Evolutionary conservation across 2,113 vertebrate species (phyloP), one percentile per base, ranked within the genome.

Genomic region (Thunnus maccoyii): DNA sequence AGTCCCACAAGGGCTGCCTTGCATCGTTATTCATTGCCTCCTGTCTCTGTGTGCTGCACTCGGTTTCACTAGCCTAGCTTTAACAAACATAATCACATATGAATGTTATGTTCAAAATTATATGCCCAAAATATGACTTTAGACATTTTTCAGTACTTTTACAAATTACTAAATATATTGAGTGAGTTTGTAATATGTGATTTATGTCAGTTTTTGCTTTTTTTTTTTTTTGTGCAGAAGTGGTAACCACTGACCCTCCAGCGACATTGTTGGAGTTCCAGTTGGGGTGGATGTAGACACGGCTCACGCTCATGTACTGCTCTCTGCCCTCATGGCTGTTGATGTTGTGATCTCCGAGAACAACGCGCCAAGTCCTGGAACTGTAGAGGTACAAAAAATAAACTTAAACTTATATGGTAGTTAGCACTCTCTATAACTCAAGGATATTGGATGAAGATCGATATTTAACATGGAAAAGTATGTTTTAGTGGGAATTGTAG

Each of bases 291-390:
- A 95, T 1, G 80, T 95, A 64, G 8, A 96, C 95, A 0, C 2
- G 70, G 58, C 94, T 95, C 80, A 97, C 96, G 0, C 18, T 88
- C 85, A 96, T 87, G 60, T 91, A 92, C 94, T 98, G 97, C 93
- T 99, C 97, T 0, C 16, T 94, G 70, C 96, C 95, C 0, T 99
- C 96, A 0, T 91, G n/a, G 0, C 0, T 0, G 84, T 93, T 68
- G 80, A 98, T 92, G 92, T 96, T 94, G 89, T 99, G 97, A 0
- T 98, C 97, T 5, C 97, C 97, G 0, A 95, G 90, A 67, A 97
- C 95, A 16, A 99, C 96, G 0, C 96, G 96, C 94, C 95, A 97
- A 1, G 89, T 94, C 89, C 87, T 12, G 58, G 86, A 3, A 0
- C 89, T 88, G 4, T 69, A 17, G 48, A 36, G 5, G 47, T 5